Evolutionary conservation across 2,113 vertebrate species (phyloP), one percentile per base, ranked within the genome.

Genomic region (Laticauda laticaudata): DNA sequence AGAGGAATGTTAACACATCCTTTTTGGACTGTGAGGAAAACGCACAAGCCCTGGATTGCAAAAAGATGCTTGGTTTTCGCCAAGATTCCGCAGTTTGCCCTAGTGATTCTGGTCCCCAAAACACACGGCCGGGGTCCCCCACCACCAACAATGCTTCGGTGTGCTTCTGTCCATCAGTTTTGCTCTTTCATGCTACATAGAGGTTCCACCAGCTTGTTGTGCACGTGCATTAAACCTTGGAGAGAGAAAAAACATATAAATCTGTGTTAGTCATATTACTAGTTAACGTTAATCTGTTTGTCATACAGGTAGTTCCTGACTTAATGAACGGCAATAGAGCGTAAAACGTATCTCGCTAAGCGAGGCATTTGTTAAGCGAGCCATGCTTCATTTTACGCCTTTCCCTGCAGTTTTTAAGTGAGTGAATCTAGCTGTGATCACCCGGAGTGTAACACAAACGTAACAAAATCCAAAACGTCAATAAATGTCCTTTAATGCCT

Each of bases 181-280:
- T 97, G 96, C 96, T 97, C 98, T 97, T 98, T 98, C 97, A 98
- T 98, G 97, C 97, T 99, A 97, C 96, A 96, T 89, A 98, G 96
- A 87, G 98, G 98, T 75, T 99, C 98, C 97, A 99, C 98, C 96
- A 98, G 97, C 95, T 98, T 98, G 96, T 98, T 98, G 95, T 98
- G 98, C 95, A 98, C 98, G 97, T 98, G 98, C 98, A 98, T 98
- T 97, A 98, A 98, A 97, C 98, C 98, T 98, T 97, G 75, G 94
- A 93, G 96, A 91, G 53, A 97, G 92, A 97, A 97, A 97, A 94
- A 93, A 97, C 23, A 8, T 23, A 95, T 85, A 59, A 81, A 21
- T 21, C 34, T 43, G 23, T 14, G 6, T 64, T 90, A 54, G 34
- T 21, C 39, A 43, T 0, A 23, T 10, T 81, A 18, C 34, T 39